A percentile compares a stretch with the other conserved stretches of the same genome.
Conservation (phyloP, 2,888 invertebrate species). For the Eupithecia subumbrata region DNA sequence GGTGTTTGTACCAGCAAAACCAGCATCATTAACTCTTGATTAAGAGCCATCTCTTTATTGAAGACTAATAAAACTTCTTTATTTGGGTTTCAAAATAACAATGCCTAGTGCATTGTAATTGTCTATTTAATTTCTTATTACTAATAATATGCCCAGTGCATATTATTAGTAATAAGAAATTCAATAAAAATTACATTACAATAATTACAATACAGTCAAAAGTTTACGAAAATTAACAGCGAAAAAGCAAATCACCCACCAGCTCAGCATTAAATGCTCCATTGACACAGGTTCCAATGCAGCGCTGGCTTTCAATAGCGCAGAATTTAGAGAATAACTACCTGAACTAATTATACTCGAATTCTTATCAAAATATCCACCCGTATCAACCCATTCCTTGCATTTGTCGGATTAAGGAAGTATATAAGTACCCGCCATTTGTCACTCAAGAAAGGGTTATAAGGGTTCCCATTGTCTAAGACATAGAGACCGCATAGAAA, state of each 20-base stretch:
- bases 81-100: no score
- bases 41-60: no score
- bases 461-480: conserved; percentile 70
- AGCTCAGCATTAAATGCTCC: no score
- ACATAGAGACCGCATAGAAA: conserved; percentile 48
- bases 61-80: no score
- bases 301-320: not conserved
- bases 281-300: not conserved
- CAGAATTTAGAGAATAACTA: no score
- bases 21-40: no score
- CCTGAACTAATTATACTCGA: not conserved
- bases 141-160: no score
- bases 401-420: conserved; percentile 70
- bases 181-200: not conserved
- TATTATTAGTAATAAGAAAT: no score
- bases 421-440: conserved; percentile 61
- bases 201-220: not conserved
- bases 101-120: no score
- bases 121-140: no score
- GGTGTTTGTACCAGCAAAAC: no score
- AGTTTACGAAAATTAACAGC: not conserved
- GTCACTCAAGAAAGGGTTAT: conserved; percentile 72
- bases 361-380: conserved; percentile 7
- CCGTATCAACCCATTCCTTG: conserved; percentile 45
- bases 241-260: no score